These are phyloP conservation scores for Cosmia pyralina DNA, from an alignment of 2,888 invertebrate species.

Conservation along the genomic window DNA sequence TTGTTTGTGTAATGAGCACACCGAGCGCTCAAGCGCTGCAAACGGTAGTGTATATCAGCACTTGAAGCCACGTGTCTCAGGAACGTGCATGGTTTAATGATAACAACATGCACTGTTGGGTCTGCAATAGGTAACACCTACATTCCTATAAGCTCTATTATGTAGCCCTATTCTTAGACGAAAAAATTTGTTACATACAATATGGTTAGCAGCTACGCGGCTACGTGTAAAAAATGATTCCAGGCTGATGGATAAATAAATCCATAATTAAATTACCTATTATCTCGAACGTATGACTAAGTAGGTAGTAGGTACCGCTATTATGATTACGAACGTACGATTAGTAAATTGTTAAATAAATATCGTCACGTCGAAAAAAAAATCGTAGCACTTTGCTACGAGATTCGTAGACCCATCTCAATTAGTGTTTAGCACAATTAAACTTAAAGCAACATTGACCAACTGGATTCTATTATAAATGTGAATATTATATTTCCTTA, in stretches of 20 bases:
- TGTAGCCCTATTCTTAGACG: neutral
- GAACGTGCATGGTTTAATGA: constrained; percentile 37
- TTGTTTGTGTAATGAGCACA: constrained; percentile 10
- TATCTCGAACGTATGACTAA: neutral
- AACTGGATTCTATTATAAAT: neutral
- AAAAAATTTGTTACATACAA: neutral
- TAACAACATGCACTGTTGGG: constrained; percentile 29
- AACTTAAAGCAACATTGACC: neutral
- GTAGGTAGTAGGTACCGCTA: neutral
- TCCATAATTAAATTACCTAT: neutral
- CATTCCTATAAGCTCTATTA: neutral
- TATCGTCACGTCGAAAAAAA: neutral
- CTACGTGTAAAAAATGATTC: neutral
- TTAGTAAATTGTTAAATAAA: neutral
- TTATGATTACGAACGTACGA: neutral
- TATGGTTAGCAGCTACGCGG: neutral
- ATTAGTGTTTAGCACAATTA: neutral
- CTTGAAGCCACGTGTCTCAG: constrained; percentile 45
- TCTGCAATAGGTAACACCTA: neutral
- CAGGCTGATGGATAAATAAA: neutral
- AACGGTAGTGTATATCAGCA: constrained; percentile 38
- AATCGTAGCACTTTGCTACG: constrained; percentile 42
- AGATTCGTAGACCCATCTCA: constrained; percentile 30
- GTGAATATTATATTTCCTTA: neutral
- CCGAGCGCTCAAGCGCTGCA: neutral